These are phyloP conservation scores for Drosophila obscura DNA, from an alignment of 1,140 invertebrate genomes.

Conservation along the genomic window DNA sequence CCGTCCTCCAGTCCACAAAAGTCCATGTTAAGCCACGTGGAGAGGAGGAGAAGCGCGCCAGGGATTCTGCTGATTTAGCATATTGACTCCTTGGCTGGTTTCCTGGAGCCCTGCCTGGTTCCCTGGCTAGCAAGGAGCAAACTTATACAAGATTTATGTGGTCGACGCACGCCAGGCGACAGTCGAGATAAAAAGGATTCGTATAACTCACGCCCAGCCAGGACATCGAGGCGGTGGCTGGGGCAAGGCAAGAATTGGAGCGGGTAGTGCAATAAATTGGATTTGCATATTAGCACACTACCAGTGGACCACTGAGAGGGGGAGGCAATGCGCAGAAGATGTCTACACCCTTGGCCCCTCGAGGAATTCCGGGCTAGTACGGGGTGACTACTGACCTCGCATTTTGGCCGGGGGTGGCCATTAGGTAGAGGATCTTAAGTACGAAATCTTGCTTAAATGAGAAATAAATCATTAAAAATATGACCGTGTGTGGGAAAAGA, in stretches of 20 bases:
- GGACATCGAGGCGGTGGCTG: conserved; percentile 4
- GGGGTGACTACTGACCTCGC: conserved; percentile 46
- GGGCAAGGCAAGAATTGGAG: not conserved
- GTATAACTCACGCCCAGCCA: conserved; percentile 60
- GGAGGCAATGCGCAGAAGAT: not conserved
- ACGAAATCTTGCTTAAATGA: conserved; percentile 78
- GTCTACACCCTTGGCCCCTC: conserved; percentile 32
- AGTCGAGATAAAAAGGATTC: conserved; percentile 77
- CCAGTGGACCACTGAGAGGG: conserved; percentile 13
- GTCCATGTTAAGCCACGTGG: conserved; percentile 7
- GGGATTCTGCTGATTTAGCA: conserved; percentile 77
- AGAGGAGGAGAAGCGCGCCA: not conserved
- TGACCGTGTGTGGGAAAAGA: conserved; percentile 14
- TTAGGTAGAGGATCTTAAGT: conserved; percentile 70
- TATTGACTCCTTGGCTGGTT: conserved; percentile 72
- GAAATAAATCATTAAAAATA: conserved; percentile 83
- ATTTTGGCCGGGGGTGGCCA: conserved; percentile 33
- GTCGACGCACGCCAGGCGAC: conserved; percentile 62
- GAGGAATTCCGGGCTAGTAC: conserved; percentile 19
- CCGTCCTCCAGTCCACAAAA: conserved; percentile 6
- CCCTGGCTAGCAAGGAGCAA: conserved; percentile 48
- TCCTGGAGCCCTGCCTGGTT: conserved; percentile 28
- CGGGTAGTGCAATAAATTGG: conserved; percentile 77
- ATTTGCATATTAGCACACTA: conserved; percentile 83
- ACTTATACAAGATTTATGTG: conserved; percentile 83